A percentile compares a stretch with the other conserved stretches of the same genome.
phyloP scores from a whole-genome alignment of 2,888 invertebrate species.

The Ichneumoninae sp. region DNA sequence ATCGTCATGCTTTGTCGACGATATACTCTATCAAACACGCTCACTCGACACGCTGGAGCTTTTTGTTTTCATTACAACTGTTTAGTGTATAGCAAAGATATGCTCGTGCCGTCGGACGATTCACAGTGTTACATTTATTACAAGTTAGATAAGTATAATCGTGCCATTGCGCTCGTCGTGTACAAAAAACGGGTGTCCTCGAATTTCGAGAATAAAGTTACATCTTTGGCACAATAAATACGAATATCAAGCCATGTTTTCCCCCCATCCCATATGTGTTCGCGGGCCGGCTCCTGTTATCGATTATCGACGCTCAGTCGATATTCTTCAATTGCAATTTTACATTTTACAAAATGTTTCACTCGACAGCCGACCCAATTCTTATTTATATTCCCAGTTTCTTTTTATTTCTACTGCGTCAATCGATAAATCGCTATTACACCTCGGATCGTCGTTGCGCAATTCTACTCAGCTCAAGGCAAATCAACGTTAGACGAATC shows the following conservation, averaged over 20 bases:
- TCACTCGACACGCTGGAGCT: slow-evolving; percentile 14
- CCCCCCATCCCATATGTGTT: slow-evolving; percentile 15
- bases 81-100: slow-evolving; percentile 40
- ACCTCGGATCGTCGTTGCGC: slow-evolving; percentile 3
- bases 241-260: slow-evolving; percentile 72
- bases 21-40: slow-evolving; percentile 9
- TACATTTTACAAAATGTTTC: slow-evolving; percentile 15
- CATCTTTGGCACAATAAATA: slow-evolving; percentile 83
- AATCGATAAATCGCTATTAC: slow-evolving; percentile 6
- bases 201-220: slow-evolving; percentile 71
- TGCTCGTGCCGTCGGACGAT: slow-evolving; percentile 43
- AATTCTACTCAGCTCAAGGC: neutral
- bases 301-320: slow-evolving; percentile 24
- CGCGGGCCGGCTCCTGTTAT: slow-evolving; percentile 13
- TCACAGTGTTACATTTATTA: slow-evolving; percentile 56
- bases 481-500: slow-evolving; percentile 24
- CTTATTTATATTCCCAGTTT: slow-evolving; percentile 17
- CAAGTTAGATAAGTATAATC: slow-evolving; percentile 49
- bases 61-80: slow-evolving; percentile 26
- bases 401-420: slow-evolving; percentile 4
- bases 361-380: slow-evolving; percentile 8
- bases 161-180: slow-evolving; percentile 40
- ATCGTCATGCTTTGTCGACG: slow-evolving; percentile 12
- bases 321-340: slow-evolving; percentile 15
- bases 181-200: slow-evolving; percentile 63